Base-by-base conservation (phyloP, 2,888 invertebrate species). In the Nymphalis urticae region DNA sequence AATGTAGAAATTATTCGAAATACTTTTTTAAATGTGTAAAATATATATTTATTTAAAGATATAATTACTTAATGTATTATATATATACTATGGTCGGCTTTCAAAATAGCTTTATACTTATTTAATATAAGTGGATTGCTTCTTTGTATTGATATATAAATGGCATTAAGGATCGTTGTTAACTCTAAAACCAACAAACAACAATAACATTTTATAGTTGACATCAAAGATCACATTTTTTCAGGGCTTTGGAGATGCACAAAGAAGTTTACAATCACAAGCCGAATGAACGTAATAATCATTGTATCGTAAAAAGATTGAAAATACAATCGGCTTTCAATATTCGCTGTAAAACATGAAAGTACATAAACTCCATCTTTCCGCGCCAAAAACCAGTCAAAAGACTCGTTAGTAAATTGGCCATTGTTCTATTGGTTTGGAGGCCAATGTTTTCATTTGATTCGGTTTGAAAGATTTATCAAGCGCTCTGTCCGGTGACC, bases 401-500 rank as follows among this genome's bases (percentile, higher is more conserved):
- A 72, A 70, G 70, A 64, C 68, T 72, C 68, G 72, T 72, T 72
- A 72, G 72, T 68, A 66, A 70, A 72, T 68, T 72, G 70, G 68
- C 66, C 66, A 70, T 72, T 72, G 72, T 72, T 70, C 72, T 70
- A 66, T 66, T 72, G 68, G 62, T 68, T 62, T 62, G 65, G 60
- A 64, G 64, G 60, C 63, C 68, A 66, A 70, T 72, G 72, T 72
- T 72, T 72, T 72, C 66, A 71, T 72, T 72, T 68, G 75, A 79
- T 77, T 74, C 81, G 71, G 73, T 76, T 80, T 80, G 74, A 67
- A 72, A 78, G 77, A 79, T 80, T 79, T 81, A 76, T 73, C 73
- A 75, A 75, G 64, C 70, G 66, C 74, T 77, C 78, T 82, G 83
- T 79, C 73, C 72, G 66, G 68, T 79, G 76, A 81, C 82, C 79